phyloP scores from a whole-genome alignment of 1,140 invertebrate genomes.

The Vollenhovia emeryi region DNA sequence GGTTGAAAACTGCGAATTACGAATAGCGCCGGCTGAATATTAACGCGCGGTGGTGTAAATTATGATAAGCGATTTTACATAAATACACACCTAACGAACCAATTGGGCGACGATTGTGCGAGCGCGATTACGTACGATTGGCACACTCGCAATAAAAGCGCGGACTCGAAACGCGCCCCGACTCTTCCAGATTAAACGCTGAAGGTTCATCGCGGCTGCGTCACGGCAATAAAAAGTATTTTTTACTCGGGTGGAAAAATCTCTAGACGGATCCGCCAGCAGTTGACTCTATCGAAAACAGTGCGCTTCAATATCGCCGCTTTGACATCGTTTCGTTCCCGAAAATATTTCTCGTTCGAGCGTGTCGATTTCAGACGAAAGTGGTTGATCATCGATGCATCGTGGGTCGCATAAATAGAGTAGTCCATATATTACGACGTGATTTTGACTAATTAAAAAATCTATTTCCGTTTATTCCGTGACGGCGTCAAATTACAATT shows the following conservation, averaged over 20 bases:
- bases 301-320: constrained; percentile 44
- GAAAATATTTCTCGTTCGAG: constrained; percentile 33
- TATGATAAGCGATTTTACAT: constrained; percentile 62
- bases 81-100: constrained; percentile 55
- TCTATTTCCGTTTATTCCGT: background rate
- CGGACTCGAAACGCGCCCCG: background rate
- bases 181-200: constrained; percentile 45
- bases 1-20: constrained; percentile 54
- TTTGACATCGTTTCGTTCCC: constrained; percentile 39
- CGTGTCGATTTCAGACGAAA: constrained; percentile 29
- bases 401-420: constrained; percentile 1
- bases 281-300: constrained; percentile 55
- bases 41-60: constrained; percentile 47
- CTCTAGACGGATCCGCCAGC: constrained; percentile 33
- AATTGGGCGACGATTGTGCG: constrained; percentile 48
- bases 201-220: constrained; percentile 44
- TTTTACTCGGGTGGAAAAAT: constrained; percentile 47
- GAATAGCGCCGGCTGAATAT: constrained; percentile 30
- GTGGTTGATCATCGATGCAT: background rate
- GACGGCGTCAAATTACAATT: no score
- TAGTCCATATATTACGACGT: background rate
- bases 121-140: constrained; percentile 46
- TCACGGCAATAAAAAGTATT: constrained; percentile 55
- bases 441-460: background rate
- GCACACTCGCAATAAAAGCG: constrained; percentile 36